phyloP scores from a whole-genome alignment of 1,140 invertebrate genomes.

The Calosoma granatense region DNA sequence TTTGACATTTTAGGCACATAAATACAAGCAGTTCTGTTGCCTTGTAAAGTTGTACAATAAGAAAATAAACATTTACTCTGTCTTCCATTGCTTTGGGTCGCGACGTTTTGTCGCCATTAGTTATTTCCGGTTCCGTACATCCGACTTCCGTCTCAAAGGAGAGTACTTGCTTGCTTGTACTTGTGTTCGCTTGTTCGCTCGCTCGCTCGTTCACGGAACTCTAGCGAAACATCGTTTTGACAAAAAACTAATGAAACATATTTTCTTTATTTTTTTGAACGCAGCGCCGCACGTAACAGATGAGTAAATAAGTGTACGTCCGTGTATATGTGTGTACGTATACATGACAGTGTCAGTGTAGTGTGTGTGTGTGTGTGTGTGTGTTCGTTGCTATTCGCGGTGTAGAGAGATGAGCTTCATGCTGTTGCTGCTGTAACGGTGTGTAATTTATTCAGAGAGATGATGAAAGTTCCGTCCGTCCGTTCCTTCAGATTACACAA shows the following conservation, averaged over 20 bases:
- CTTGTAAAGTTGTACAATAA: not conserved
- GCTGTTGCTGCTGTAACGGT: too few relatives aligned
- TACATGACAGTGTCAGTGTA: too few relatives aligned
- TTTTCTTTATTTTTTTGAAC: not conserved
- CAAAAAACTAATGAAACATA: constrained; percentile 7
- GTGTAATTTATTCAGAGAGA: too few relatives aligned
- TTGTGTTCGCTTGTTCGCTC: not conserved
- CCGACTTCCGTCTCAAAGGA: constrained; percentile 5
- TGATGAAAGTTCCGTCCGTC: too few relatives aligned
- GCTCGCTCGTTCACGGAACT: not conserved
- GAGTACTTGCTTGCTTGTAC: not conserved
- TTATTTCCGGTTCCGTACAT: constrained; percentile 3
- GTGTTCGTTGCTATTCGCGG: too few relatives aligned
- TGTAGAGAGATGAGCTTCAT: too few relatives aligned
- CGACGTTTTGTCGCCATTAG: constrained; percentile 8
- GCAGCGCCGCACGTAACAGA: not conserved
- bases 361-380: not conserved
- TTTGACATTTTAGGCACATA: constrained; percentile 7
- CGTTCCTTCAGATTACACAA: too few relatives aligned
- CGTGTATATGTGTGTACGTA: too few relatives aligned
- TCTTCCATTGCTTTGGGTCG: constrained; percentile 1
- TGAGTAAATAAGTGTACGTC: not conserved
- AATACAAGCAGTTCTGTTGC: not conserved
- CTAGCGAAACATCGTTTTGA: not conserved
- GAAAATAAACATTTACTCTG: constrained; percentile 8